phyloP scores from a whole-genome alignment of 2,113 vertebrate species.

The Grantiella picta region DNA sequence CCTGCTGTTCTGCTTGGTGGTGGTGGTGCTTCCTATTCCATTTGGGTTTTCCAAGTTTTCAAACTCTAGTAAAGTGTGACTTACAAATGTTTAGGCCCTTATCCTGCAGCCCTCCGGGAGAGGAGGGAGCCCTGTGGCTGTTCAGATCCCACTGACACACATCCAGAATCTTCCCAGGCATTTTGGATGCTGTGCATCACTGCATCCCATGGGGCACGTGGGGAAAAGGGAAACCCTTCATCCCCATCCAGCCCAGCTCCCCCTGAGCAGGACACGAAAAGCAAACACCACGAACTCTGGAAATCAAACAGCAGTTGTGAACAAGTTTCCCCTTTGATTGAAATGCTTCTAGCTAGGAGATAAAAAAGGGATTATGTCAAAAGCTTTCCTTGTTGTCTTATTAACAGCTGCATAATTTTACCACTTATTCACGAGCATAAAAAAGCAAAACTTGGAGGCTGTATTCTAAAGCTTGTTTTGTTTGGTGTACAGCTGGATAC shows the following conservation, averaged over 20 bases:
- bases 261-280: background rate
- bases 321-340: background rate
- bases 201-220: accelerated
- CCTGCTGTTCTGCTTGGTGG: background rate
- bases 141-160: background rate
- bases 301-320: background rate
- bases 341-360: background rate
- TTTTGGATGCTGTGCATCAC: accelerated
- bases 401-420: slow-evolving; percentile 50
- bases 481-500: slow-evolving; percentile 30
- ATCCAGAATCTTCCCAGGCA: accelerated
- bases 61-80: background rate
- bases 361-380: slow-evolving; percentile 4
- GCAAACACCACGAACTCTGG: background rate
- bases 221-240: background rate
- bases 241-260: background rate
- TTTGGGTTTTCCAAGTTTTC: background rate
- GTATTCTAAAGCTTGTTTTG: slow-evolving; percentile 44
- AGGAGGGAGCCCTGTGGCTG: background rate
- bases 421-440: background rate
- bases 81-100: background rate
- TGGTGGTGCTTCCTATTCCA: background rate
- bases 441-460: background rate
- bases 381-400: slow-evolving; percentile 30
- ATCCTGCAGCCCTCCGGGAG: background rate